Base-by-base conservation (phyloP, 2,888 invertebrate genomes). In the Drosophila differens region DNA sequence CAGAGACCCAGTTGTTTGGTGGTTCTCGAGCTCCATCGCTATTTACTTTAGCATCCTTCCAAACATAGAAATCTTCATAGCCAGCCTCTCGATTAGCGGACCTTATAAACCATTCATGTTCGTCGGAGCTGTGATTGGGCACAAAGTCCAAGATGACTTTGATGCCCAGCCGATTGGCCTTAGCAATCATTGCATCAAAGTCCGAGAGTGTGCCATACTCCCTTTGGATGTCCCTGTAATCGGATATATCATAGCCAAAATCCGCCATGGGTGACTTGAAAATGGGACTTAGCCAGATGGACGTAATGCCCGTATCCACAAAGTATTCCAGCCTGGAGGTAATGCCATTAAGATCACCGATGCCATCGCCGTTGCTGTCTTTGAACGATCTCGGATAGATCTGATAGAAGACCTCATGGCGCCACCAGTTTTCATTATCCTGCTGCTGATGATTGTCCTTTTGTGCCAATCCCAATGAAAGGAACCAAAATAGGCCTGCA, bases 331-430 rank as follows among this genome's bases (percentile, higher is more conserved):
- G 85, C 74, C 94, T 95, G 12, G 94, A 94, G 4, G 94, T 94
- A 49, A 96, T 94, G 32, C 96, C 96, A 76, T 94, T 94, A 2
- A 95, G 81, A 88, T 95, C 95, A 2, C 95, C 95, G 25, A 96
- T 94, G 1, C 97, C 97, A 93, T 97, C 96, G 1, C 95, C 96
- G 90, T 97, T 93, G 67, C 96, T 95, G 91, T 98, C 98, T 92
- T 95, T 95, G 93, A 97, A 98, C 7, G 97, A 96, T 81, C 96
- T 95, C 0, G 97, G 96, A 91, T 97, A 96, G 59, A 97, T 95
- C 92, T 97, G 97, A 93, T 98, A 98, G 85, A 97, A 95, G 19
- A 93, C 94, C 2, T 96, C 95, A 14, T 95, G 95, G 85, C 96
- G 95, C 96, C 97, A 97, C 98, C 98, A 98, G 72, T 95, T 86